These are phyloP conservation scores for Cepaea nemoralis DNA, from an alignment of 1,140 invertebrate species.

Conservation along the genomic window DNA sequence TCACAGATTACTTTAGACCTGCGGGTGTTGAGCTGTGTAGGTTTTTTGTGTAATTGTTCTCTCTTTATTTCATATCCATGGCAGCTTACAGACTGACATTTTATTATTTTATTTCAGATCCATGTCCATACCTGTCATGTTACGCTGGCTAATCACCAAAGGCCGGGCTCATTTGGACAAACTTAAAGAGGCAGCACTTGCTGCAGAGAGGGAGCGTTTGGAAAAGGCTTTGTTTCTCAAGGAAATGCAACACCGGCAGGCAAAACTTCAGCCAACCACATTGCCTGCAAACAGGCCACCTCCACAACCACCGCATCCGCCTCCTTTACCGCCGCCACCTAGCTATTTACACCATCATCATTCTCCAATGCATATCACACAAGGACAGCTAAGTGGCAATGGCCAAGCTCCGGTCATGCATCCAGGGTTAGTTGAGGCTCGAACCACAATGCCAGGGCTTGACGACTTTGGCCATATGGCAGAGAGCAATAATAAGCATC, in stretches of 20 bases:
- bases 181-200: conserved; percentile 43
- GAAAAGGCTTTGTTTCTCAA: conserved; percentile 31
- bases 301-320: conserved; percentile 42
- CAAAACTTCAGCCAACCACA: conserved; percentile 31
- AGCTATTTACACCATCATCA: conserved; percentile 37
- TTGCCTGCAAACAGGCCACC: conserved; percentile 47
- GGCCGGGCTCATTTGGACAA: conserved; percentile 64
- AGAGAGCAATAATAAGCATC: conserved; percentile 46
- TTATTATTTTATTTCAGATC: conserved; percentile 75
- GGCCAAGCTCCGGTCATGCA: conserved; percentile 14
- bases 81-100: background rate
- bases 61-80: too few species aligned
- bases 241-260: conserved; percentile 42
- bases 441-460: background rate
- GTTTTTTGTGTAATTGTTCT: too few species aligned
- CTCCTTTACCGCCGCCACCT: conserved; percentile 39
- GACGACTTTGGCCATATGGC: conserved; percentile 21
- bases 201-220: conserved; percentile 27
- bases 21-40: too few species aligned
- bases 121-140: conserved; percentile 90
- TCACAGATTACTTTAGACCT: too few species aligned
- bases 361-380: conserved; percentile 22
- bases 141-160: conserved; percentile 81
- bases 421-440: background rate
- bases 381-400: conserved; percentile 9